Conservation (phyloP, 1,140 invertebrate genomes). For the Teleogryllus occipitalis region DNA sequence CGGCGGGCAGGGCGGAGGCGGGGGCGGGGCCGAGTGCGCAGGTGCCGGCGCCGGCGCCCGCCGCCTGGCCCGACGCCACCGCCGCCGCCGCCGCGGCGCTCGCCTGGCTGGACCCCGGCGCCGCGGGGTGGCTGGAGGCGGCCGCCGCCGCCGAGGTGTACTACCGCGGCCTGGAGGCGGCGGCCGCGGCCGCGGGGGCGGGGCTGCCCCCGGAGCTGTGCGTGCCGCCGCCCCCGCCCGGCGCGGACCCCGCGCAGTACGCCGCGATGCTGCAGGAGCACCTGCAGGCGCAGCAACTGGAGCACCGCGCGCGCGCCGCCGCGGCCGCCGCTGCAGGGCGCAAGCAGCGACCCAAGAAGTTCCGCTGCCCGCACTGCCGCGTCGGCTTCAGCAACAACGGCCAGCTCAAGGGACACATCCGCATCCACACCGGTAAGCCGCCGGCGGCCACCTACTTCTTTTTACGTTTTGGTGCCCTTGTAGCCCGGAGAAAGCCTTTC, state of each 20-base stretch:
- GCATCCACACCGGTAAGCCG: slow-evolving; percentile 77
- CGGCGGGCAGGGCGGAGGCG: slow-evolving; percentile 28
- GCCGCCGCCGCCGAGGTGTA: neutral
- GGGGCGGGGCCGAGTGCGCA: neutral
- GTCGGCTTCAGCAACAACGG: slow-evolving; percentile 90
- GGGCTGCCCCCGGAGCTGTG: slow-evolving; percentile 60
- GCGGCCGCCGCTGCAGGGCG: slow-evolving; percentile 47
- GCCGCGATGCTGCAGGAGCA: slow-evolving; percentile 46
- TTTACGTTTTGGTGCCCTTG: too few species aligned
- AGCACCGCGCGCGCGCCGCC: slow-evolving; percentile 55
- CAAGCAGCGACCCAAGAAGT: slow-evolving; percentile 80
- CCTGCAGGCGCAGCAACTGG: slow-evolving; percentile 43
- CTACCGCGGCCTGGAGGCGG: neutral
- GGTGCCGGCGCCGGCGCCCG: neutral
- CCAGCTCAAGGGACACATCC: slow-evolving; percentile 80
- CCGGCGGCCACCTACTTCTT: too few species aligned
- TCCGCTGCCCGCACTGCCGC: slow-evolving; percentile 77
- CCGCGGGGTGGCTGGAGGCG: slow-evolving; percentile 6
- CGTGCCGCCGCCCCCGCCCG: neutral
- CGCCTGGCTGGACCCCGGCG: neutral
- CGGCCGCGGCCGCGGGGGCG: slow-evolving; percentile 26
- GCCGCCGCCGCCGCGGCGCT: neutral
- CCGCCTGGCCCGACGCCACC: neutral
- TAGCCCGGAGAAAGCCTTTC: too few species aligned
- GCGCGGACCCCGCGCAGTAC: neutral